A percentile compares a stretch with the other conserved stretches of the same genome.
Evolutionary conservation across 2,113 vertebrate species (phyloP).

Genomic region (Notothenia coriiceps): DNA sequence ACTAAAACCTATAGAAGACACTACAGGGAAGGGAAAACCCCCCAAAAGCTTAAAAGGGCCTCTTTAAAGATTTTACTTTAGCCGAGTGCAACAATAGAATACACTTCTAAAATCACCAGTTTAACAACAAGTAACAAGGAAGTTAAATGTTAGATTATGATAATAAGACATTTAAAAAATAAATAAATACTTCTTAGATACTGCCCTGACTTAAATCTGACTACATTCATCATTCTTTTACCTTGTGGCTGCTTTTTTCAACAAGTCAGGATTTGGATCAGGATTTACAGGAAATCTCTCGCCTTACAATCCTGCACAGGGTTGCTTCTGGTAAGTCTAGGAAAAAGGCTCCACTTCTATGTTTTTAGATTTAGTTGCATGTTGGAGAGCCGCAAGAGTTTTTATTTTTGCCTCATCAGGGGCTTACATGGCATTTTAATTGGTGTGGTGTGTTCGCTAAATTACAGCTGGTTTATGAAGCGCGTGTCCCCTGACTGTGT

Average conservation of each 20-base stretch:
- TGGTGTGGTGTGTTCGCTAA: slow-evolving; percentile 56
- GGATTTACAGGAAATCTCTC: slow-evolving; percentile 2
- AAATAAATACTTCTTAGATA: too few species aligned
- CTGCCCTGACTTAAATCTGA: not conserved
- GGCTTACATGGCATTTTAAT: slow-evolving; percentile 62
- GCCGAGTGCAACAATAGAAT: too few species aligned
- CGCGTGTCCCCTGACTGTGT: slow-evolving; percentile 19
- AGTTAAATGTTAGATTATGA: too few species aligned
- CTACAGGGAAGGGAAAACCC: too few species aligned
- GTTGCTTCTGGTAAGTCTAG: slow-evolving; percentile 28
- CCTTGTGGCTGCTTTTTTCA: not conserved
- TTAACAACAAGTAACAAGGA: too few species aligned
- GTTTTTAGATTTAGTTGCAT: slow-evolving; percentile 48
- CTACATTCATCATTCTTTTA: not conserved
- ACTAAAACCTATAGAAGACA: too few species aligned
- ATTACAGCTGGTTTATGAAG: slow-evolving; percentile 65
- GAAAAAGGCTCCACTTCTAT: slow-evolving; percentile 10
- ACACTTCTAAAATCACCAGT: too few species aligned
- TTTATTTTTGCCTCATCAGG: slow-evolving; percentile 64
- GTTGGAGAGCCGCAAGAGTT: slow-evolving; percentile 44
- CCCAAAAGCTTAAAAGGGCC: too few species aligned
- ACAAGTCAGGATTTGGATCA: not conserved
- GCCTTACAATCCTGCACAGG: not conserved
- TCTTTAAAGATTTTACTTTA: too few species aligned
- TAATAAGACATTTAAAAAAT: too few species aligned